These are phyloP conservation scores for Drosophila teissieri DNA, from an alignment of 1,140 invertebrate genomes.

Conservation along the genomic window DNA sequence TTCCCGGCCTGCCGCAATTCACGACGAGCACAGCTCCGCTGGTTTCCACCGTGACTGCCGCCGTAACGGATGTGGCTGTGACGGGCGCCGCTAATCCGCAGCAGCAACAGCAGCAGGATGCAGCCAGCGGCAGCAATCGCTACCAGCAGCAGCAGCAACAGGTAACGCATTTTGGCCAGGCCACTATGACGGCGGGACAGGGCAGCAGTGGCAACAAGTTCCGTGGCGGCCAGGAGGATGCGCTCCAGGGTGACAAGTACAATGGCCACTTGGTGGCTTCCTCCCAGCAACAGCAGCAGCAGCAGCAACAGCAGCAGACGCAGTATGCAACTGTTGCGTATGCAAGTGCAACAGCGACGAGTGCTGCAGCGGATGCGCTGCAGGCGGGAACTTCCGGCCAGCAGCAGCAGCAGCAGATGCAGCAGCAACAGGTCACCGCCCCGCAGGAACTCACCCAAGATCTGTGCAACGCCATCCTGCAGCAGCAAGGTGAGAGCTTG, in stretches of 20 bases:
- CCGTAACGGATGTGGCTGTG: conserved; percentile 66
- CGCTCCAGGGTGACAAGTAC: conserved; percentile 70
- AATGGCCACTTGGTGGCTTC: conserved; percentile 77
- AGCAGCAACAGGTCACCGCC: conserved; percentile 69
- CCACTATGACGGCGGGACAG: conserved; percentile 42
- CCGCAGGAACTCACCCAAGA: conserved; percentile 83
- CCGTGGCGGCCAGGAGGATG: conserved; percentile 61
- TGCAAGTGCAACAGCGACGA: conserved; percentile 55
- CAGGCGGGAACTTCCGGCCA: conserved; percentile 57
- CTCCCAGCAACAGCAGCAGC: conserved; percentile 57
- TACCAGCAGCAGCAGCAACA: conserved; percentile 75
- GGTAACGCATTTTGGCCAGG: conserved; percentile 78
- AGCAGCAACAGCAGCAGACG: conserved; percentile 62
- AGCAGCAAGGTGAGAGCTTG: conserved; percentile 70
- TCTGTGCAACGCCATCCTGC: conserved; percentile 83
- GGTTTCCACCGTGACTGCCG: conserved; percentile 74
- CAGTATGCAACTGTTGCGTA: conserved; percentile 72
- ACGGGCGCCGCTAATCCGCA: conserved; percentile 61
- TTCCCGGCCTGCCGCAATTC: conserved; percentile 88
- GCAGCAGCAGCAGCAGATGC: conserved; percentile 64
- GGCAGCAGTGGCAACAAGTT: conserved; percentile 50
- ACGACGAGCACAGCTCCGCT: conserved; percentile 85
- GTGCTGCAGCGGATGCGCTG: conserved; percentile 50
- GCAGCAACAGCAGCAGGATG: conserved; percentile 67
- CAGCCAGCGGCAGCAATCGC: conserved; percentile 53